Percentiles rank a stretch among this genome's conserved stretches.
phyloP scores from a whole-genome alignment of 2,113 vertebrate species.

The Rhynchopsitta pachyrhyncha region DNA sequence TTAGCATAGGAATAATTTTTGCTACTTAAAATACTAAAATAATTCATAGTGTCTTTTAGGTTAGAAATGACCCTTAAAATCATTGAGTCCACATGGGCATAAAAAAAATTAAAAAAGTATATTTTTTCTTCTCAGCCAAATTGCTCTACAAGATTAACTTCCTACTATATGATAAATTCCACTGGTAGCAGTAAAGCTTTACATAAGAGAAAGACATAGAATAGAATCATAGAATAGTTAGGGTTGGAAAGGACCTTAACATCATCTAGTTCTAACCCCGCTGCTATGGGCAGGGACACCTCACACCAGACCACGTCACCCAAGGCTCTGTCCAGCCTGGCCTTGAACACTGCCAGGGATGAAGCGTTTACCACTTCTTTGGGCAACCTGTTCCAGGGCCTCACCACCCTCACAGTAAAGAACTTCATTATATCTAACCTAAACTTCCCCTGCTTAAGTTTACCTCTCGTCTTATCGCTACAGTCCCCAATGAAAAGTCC shows the following conservation, averaged over 20 bases:
- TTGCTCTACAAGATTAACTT: slow-evolving; percentile 14
- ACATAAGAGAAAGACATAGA: neutral
- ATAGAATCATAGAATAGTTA: neutral
- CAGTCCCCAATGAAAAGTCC: neutral
- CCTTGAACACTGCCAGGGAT: neutral
- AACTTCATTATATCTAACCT: neutral
- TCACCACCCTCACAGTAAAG: neutral
- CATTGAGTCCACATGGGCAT: neutral
- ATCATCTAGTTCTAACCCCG: neutral
- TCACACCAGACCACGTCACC: neutral
- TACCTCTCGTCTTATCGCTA: neutral
- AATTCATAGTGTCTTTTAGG: neutral
- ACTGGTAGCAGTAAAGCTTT: neutral
- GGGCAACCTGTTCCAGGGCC: neutral
- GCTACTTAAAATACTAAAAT: neutral
- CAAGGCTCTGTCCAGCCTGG: neutral
- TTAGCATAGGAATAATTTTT: neutral
- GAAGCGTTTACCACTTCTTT: neutral
- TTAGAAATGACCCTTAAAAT: neutral
- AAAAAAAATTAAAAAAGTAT: neutral
- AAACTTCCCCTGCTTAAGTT: neutral
- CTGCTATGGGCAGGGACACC: neutral
- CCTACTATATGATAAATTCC: neutral
- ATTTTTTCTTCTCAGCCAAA: neutral
- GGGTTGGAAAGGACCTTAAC: neutral